Evolutionary conservation across 1,140 invertebrate species (phyloP).

Genomic region (Drosophila triauraria): DNA sequence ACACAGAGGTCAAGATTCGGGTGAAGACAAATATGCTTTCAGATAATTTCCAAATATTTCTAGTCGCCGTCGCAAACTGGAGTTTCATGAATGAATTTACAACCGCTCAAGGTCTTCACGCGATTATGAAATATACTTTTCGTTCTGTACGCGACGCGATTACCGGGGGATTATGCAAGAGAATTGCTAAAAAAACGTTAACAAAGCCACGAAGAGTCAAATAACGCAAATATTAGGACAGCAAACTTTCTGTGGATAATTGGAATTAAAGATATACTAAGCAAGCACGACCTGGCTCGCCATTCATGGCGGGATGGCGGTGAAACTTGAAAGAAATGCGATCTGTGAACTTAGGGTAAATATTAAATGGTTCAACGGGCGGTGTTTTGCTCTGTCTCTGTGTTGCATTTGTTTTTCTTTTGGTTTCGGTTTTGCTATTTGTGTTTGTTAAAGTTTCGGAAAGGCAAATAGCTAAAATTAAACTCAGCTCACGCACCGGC

Average conservation of each 20-base stretch:
- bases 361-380: slow-evolving; percentile 48
- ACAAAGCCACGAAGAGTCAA: slow-evolving; percentile 18
- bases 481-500: slow-evolving; percentile 61
- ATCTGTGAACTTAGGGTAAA: slow-evolving; percentile 70
- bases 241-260: slow-evolving; percentile 65
- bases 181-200: not conserved
- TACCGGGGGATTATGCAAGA: slow-evolving; percentile 33
- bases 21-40: slow-evolving; percentile 35
- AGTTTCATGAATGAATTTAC: slow-evolving; percentile 62
- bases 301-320: slow-evolving; percentile 30
- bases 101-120: slow-evolving; percentile 31
- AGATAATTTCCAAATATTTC: slow-evolving; percentile 31
- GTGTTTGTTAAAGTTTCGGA: slow-evolving; percentile 70
- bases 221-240: slow-evolving; percentile 29
- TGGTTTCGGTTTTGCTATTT: slow-evolving; percentile 52
- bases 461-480: slow-evolving; percentile 72
- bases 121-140: slow-evolving; percentile 24
- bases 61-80: not conserved
- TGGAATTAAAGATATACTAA: slow-evolving; percentile 79
- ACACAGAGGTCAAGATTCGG: slow-evolving; percentile 28
- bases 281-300: slow-evolving; percentile 48
- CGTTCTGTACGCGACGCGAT: slow-evolving; percentile 12
- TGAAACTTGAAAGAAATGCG: slow-evolving; percentile 69
- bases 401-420: slow-evolving; percentile 21
- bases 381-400: slow-evolving; percentile 17